These are phyloP conservation scores for Setophaga kirtlandii DNA, from an alignment of 2,113 vertebrate species.

Conservation along the genomic window DNA sequence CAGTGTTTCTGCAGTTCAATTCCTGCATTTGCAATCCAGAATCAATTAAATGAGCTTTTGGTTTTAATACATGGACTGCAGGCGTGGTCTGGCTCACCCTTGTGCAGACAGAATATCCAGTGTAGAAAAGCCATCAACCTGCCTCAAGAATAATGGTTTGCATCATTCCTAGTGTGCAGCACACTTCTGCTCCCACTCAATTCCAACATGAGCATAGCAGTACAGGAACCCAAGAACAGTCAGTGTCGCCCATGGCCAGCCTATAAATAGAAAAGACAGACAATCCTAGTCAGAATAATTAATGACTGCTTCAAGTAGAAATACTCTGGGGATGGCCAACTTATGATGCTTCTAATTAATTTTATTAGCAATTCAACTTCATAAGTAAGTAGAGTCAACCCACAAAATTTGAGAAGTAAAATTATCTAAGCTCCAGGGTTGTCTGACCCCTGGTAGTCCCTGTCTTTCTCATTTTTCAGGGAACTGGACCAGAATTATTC, in stretches of 20 bases:
- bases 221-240: slow-evolving; percentile 78
- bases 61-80: neutral
- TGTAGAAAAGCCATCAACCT: neutral
- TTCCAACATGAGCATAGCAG: slow-evolving; percentile 80
- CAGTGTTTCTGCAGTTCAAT: neutral
- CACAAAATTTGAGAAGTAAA: neutral
- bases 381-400: neutral
- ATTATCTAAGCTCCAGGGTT: neutral
- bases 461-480: neutral
- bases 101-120: neutral
- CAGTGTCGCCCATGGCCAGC: slow-evolving; percentile 79
- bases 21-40: neutral
- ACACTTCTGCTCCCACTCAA: slow-evolving; percentile 72
- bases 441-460: neutral
- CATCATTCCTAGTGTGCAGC: neutral
- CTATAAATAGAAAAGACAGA: slow-evolving; percentile 61
- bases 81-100: neutral
- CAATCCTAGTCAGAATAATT: slow-evolving; percentile 20
- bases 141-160: neutral
- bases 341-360: neutral
- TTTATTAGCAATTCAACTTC: neutral
- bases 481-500: neutral
- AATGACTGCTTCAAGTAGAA: neutral
- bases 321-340: neutral
- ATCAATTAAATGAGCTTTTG: neutral